Conservation (phyloP, 2,797 vertebrate species). For the Phyllotis vaccarum region DNA sequence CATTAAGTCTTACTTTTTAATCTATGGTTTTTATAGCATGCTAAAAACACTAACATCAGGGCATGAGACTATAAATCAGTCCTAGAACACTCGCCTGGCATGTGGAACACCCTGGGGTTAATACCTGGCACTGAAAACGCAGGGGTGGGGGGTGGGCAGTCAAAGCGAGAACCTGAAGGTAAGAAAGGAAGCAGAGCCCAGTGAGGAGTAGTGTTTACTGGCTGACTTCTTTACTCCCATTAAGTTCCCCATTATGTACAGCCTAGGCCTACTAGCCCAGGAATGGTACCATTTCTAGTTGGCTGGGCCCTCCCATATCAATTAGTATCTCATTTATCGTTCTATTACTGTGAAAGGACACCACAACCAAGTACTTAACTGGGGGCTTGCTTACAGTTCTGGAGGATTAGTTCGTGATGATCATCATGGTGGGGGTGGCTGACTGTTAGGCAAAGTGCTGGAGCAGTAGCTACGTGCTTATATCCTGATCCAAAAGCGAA, state of each 20-base stretch:
- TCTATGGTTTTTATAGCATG: background rate
- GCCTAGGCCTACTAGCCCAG: background rate
- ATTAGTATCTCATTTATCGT: background rate
- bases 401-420: background rate
- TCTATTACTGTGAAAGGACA: background rate
- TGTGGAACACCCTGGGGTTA: background rate
- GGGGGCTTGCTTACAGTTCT: background rate
- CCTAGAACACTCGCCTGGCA: background rate
- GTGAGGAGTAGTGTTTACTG: background rate
- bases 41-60: background rate
- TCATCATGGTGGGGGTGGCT: background rate
- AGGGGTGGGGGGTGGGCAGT: rapidly evolving
- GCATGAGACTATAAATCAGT: background rate
- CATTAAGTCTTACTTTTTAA: background rate
- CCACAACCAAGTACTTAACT: background rate
- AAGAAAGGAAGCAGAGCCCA: background rate
- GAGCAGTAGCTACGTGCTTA: background rate
- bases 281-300: too few species aligned
- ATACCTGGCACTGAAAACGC: background rate
- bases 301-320: background rate
- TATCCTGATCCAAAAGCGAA: background rate
- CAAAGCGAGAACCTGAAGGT: background rate
- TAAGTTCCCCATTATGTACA: background rate
- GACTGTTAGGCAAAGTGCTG: background rate
- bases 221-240: background rate